phyloP scores from a whole-genome alignment of 2,113 vertebrate species.

The Cyanoliseus patagonus region DNA sequence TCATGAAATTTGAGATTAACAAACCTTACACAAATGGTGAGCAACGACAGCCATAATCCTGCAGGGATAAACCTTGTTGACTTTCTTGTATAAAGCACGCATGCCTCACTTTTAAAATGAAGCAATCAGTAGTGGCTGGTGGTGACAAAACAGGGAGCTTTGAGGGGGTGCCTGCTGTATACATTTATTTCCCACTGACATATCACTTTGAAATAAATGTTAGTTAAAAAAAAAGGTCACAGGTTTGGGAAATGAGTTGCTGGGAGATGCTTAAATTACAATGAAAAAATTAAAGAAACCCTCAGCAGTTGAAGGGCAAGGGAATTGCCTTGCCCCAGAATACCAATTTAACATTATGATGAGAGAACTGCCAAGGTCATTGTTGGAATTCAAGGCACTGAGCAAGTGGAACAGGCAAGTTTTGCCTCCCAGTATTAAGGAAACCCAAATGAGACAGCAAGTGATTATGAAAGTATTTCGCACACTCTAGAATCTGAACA shows the following conservation, averaged over 20 bases:
- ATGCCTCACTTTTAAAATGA: not conserved
- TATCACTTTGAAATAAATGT: not conserved
- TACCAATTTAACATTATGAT: not conserved
- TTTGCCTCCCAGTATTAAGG: slow-evolving; percentile 8
- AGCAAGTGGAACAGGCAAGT: not conserved
- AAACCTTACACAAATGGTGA: not conserved
- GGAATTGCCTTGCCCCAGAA: not conserved
- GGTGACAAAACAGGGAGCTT: not conserved
- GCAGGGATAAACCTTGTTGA: not conserved
- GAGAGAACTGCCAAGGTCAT: slow-evolving; percentile 1
- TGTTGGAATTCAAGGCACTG: not conserved
- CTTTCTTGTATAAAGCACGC: not conserved
- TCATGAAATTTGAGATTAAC: not conserved
- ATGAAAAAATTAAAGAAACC: not conserved
- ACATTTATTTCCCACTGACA: not conserved
- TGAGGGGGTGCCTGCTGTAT: not conserved
- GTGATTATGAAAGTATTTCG: not conserved
- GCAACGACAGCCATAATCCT: not conserved
- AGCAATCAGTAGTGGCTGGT: not conserved
- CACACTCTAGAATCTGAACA: not conserved
- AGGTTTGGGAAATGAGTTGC: not conserved
- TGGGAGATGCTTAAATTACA: not conserved
- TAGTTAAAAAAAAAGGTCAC: not conserved
- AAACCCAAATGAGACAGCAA: slow-evolving; percentile 18
- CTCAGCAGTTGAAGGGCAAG: not conserved